phyloP scores from a whole-genome alignment of 2,888 invertebrate genomes.

The Nasonovia ribisnigri region DNA sequence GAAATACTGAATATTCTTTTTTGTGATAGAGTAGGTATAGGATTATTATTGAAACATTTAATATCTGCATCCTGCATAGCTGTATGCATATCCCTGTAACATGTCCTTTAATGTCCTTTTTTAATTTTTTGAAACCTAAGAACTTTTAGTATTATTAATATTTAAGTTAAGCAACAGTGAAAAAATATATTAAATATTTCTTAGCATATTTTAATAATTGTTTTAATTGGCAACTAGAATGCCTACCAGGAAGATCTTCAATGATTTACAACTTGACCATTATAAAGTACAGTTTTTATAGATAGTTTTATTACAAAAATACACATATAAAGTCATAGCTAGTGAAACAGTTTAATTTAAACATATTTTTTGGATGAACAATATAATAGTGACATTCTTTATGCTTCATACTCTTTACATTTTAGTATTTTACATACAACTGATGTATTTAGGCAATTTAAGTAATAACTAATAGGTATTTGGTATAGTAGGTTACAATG shows the following conservation, averaged over 20 bases:
- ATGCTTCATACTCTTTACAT: background rate
- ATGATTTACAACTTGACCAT: background rate
- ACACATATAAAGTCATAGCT: background rate
- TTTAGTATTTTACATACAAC: background rate
- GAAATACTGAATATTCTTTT: background rate
- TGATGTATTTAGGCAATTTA: slow-evolving; percentile 15
- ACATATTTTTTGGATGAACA: background rate
- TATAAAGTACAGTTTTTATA: background rate
- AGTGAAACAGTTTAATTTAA: slow-evolving; percentile 4
- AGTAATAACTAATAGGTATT: background rate
- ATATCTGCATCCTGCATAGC: background rate
- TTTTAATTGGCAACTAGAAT: background rate
- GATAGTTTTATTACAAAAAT: background rate
- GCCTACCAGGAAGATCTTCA: background rate
- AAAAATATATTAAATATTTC: background rate
- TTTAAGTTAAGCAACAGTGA: background rate
- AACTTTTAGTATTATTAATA: background rate
- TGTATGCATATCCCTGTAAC: background rate
- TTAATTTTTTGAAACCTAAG: background rate
- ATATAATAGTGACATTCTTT: background rate
- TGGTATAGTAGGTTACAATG: background rate
- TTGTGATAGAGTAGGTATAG: background rate
- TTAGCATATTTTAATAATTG: background rate
- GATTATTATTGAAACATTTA: background rate
- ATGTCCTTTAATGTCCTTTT: background rate